phyloP scores from a whole-genome alignment of 2,888 invertebrate species.

The Electrophaes corylata region DNA sequence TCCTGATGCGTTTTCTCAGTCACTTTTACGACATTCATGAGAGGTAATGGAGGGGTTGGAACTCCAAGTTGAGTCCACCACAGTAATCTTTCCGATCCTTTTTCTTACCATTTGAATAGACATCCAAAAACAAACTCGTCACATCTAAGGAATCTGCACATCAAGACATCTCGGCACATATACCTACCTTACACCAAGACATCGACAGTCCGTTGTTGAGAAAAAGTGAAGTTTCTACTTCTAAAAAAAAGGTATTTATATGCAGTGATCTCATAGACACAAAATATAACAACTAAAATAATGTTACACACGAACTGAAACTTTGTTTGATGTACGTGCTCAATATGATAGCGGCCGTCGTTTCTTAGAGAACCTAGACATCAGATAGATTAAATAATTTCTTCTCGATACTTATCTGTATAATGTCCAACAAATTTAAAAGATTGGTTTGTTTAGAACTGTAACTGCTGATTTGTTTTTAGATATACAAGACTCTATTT shows the following conservation, averaged over 20 bases:
- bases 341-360: background rate
- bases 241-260: background rate
- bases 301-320: background rate
- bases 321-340: too few species aligned
- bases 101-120: too few species aligned
- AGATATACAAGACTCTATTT: conserved; percentile 44
- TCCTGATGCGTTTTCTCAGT: too few species aligned
- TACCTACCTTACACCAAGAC: too few species aligned
- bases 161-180: too few species aligned
- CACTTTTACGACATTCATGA: too few species aligned
- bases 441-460: conserved; percentile 43
- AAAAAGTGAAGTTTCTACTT: background rate
- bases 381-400: conserved; percentile 15
- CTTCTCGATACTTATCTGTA: conserved; percentile 29
- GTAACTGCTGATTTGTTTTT: conserved; percentile 50
- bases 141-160: too few species aligned
- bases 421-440: conserved; percentile 28
- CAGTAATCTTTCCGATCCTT: too few species aligned
- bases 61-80: too few species aligned
- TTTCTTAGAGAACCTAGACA: background rate
- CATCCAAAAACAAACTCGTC: background rate
- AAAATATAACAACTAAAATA: background rate
- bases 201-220: background rate
- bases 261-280: background rate
- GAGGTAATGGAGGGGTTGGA: too few species aligned